Conservation (phyloP, 2,113 vertebrate genomes). For the Microcebus jonahi region DNA sequence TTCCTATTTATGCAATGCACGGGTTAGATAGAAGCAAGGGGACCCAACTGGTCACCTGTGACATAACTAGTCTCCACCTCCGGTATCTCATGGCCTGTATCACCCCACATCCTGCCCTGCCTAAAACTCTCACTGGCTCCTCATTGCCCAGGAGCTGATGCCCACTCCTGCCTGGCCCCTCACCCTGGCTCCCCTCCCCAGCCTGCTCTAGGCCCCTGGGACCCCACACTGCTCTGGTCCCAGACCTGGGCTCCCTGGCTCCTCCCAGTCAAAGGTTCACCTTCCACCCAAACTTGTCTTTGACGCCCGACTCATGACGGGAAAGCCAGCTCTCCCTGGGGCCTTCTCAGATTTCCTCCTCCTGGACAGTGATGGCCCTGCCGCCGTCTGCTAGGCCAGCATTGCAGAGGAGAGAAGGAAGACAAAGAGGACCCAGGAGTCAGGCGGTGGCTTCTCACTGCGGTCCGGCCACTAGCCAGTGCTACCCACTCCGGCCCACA, state of each 20-base stretch:
- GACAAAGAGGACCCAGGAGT: background rate
- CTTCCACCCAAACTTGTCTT: background rate
- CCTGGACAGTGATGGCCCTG: background rate
- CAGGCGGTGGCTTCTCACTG: background rate
- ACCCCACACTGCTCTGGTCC: background rate
- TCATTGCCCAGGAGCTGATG: background rate
- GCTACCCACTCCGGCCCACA: background rate
- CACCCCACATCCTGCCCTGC: background rate
- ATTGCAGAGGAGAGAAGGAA: background rate
- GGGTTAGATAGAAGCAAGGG: background rate
- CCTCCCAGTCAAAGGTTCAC: background rate
- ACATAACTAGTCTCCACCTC: background rate
- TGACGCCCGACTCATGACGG: background rate
- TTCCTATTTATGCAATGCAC: background rate
- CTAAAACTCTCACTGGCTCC: background rate
- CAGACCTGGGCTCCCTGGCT: background rate
- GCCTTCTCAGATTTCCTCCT: background rate
- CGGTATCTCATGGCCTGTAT: too few relatives aligned
- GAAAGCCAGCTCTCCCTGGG: background rate
- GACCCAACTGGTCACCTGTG: background rate
- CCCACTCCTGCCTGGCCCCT: background rate
- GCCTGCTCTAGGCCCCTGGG: background rate
- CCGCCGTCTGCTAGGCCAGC: background rate
- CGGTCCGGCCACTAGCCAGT: accelerated
- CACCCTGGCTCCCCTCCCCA: too few relatives aligned